Evolutionary conservation across 2,113 vertebrate species (phyloP).

Genomic region (Forbesichthys agassizii): DNA sequence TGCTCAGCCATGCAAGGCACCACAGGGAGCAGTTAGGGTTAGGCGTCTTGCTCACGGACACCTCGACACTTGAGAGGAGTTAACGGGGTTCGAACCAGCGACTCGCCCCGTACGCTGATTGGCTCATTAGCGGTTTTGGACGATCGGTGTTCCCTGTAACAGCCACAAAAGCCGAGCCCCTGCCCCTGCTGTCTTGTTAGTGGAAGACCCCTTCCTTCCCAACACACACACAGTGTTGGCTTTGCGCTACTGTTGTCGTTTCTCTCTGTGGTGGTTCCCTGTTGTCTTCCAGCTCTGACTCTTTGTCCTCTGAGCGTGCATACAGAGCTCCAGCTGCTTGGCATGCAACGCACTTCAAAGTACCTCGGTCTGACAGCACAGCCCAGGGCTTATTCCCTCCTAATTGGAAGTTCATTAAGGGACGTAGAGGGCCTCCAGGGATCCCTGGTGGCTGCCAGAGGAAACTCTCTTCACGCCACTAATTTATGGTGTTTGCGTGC

Average conservation of each 20-base stretch:
- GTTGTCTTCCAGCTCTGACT: conserved; percentile 41
- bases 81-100: too few relatives aligned
- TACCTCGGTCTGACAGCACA: conserved; percentile 59
- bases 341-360: conserved; percentile 69
- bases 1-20: too few relatives aligned
- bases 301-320: conserved; percentile 46
- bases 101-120: too few relatives aligned
- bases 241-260: conserved; percentile 48
- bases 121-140: too few relatives aligned
- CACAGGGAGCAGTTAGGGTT: too few relatives aligned
- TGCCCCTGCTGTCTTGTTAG: too few relatives aligned
- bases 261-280: conserved; percentile 39
- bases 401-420: conserved; percentile 78
- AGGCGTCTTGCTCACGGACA: too few relatives aligned
- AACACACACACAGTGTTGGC: conserved; percentile 48
- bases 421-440: conserved; percentile 61
- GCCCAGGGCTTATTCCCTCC: conserved; percentile 67
- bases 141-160: too few relatives aligned
- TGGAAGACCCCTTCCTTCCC: conserved; percentile 13
- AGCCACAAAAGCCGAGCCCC: neutral
- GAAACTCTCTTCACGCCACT: conserved; percentile 42
- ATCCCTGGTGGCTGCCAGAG: conserved; percentile 47
- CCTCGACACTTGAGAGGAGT: too few relatives aligned
- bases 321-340: conserved; percentile 58
- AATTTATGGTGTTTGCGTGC: conserved; percentile 63